A percentile compares a stretch with the other conserved stretches of the same genome.
Evolutionary conservation across 2,113 vertebrate species (phyloP).

Genomic region (Oncorhynchus keta): DNA sequence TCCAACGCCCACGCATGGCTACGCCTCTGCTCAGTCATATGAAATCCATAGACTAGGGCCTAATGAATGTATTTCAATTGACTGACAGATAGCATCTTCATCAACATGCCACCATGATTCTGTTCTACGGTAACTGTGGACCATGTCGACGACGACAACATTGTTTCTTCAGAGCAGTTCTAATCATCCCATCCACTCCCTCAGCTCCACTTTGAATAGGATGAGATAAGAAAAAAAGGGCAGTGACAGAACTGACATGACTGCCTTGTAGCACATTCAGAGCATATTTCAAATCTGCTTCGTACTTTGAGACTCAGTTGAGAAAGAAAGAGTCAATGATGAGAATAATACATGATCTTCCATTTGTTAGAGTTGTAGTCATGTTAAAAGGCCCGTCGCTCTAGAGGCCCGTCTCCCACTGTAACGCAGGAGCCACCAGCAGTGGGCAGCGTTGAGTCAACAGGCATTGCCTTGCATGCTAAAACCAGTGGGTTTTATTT

Average conservation of each 20-base stretch:
- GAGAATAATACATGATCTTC: background rate
- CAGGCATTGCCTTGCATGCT: conserved; percentile 22
- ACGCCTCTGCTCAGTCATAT: too few species aligned
- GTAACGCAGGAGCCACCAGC: conserved; percentile 21
- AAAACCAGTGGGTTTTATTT: conserved; percentile 62
- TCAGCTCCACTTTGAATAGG: conserved; percentile 5
- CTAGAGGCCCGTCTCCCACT: background rate
- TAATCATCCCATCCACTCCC: background rate
- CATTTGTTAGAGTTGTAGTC: conserved; percentile 4
- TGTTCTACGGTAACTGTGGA: background rate
- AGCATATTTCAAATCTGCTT: background rate
- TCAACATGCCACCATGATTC: background rate
- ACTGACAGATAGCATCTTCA: too few species aligned
- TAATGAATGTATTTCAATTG: too few species aligned
- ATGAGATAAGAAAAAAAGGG: conserved; percentile 13
- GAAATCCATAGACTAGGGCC: too few species aligned
- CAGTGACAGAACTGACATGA: conserved; percentile 10
- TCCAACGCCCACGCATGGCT: too few species aligned
- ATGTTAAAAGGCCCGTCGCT: background rate
- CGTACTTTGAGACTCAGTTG: background rate
- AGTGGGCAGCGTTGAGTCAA: conserved; percentile 50
- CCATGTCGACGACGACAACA: background rate
- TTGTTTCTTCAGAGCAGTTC: background rate
- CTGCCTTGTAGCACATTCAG: conserved; percentile 8
- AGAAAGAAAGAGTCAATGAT: conserved; percentile 10